Evolutionary conservation across 2,113 vertebrate genomes (phyloP), one percentile per base, ranked within the genome.

Genomic region (Bubo scandiacus): DNA sequence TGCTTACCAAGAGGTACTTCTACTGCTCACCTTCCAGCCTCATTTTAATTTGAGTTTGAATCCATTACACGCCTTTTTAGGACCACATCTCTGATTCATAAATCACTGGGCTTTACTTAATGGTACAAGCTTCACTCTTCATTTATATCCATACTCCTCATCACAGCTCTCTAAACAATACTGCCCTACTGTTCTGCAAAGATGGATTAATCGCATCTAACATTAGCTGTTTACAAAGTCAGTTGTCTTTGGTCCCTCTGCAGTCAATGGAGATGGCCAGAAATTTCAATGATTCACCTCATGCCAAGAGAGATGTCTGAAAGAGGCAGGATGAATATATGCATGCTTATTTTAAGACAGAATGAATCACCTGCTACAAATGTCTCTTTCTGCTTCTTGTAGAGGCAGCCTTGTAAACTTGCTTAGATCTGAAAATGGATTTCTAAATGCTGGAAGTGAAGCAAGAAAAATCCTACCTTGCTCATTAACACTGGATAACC

Each of bases 281-380:
- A 94, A 84, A 95, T 72, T 81, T 71, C 86, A 57, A 38, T 94
- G 90, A 96, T 94, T 91, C 87, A 96, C 58, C 15, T 43, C 11
- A 3, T 54, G 43, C 30, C 42, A 49, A 72, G 66, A 63, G 25
- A 94, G 54, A 79, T 10, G 22, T 79, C 62, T 84, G 65, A 72
- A 93, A 82, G 57, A 79, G 58, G 70, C 74, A 61, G 34, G 66
- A 90, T 90, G 70, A 92, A 92, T 85, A 81, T 13, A 85, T 49
- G 57, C 16, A 57, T 17, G 11, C 34, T 49, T 89, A 92, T 89
- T 95, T 95, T 89, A 92, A 85, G 73, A 75, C 6, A 17, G 58
- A 45, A 86, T 96, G 78, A 96, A 93, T 95, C 92, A 94, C 62
- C 36, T 63, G 80, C 67, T 81, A 49, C 91, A 79, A 92, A 58